Evolutionary conservation across 2,797 vertebrate species (phyloP), one percentile per base, ranked within the genome.

Genomic region (Macropus fuliginosus): DNA sequence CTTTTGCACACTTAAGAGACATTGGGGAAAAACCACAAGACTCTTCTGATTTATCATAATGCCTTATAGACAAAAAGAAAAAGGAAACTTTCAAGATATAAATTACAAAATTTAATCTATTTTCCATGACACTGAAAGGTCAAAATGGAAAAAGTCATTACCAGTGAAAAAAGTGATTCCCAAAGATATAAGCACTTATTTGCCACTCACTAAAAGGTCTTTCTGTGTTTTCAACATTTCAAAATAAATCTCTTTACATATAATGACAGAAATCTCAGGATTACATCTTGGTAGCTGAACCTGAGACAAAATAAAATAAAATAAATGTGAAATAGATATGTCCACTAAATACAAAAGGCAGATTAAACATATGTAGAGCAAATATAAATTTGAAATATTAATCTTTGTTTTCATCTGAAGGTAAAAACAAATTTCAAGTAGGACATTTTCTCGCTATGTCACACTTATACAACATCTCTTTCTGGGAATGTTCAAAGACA

Each of bases 371-470:
- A 96, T 95, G 93, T 74, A 89, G 34, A 90, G 81, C n/a, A 95
- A 92, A 92, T 91, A 93, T 27, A 93, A 92, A 55, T 93, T 40
- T 3, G 5, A 50, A 52, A 34, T 89, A n/a, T 52, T 81, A 93
- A 95, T 40, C 94, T 40, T 96, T 94, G 92, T 93, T 92, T 95
- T 94, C 10, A 94, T 92, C 95, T 92, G 11, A 52, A 91, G 94
- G 92, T 29, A 94, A 95, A 97, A 91, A 56, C 81, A 96, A 95
- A 94, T 95, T 97, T 11, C 92, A 54, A 92, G 8, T 46, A 81
- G 40, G 8, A 46, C 74, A 46, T 81, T 81, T 81, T 81, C n/a
- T 81, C 74, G 46, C 24, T 81, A 10, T 46, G 11, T 27, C 40
- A 81, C 4, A 81, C 40, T 8, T 27, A 46, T 24, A 46, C 9